Conservation (phyloP, 2,888 invertebrate species). For the Poecilus cupreus region DNA sequence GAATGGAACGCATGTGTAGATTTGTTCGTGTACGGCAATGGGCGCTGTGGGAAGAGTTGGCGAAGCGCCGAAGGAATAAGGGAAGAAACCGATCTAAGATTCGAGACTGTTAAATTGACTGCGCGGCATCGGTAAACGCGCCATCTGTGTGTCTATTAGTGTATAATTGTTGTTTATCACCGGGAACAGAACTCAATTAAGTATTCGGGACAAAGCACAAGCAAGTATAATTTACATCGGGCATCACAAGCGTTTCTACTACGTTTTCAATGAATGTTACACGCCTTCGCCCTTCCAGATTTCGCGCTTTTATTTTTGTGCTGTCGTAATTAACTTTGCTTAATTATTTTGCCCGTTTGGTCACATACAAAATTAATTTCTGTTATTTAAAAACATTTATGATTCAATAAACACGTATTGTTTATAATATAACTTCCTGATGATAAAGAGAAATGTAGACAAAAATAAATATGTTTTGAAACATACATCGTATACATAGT, state of each 20-base stretch:
- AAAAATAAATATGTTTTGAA: too few species aligned
- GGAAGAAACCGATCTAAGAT: constrained; percentile 62
- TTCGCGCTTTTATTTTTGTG: not conserved
- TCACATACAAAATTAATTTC: too few species aligned
- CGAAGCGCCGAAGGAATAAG: constrained; percentile 27
- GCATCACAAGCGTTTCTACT: constrained; percentile 12
- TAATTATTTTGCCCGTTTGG: too few species aligned
- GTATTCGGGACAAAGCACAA: constrained; percentile 63
- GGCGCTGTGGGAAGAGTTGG: not conserved
- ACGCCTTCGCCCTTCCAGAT: not conserved
- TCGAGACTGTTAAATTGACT: constrained; percentile 51
- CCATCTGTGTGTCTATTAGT: constrained; percentile 67
- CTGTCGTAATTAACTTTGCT: not conserved
- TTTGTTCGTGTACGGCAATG: not conserved
- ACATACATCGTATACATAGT: too few species aligned
- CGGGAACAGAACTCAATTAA: constrained; percentile 66
- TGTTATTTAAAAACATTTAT: too few species aligned
- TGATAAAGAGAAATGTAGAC: too few species aligned
- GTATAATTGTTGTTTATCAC: constrained; percentile 69
- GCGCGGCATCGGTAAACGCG: constrained; percentile 49
- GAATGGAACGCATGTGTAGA: not conserved
- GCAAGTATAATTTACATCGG: constrained; percentile 63
- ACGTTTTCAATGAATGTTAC: not conserved
- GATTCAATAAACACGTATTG: too few species aligned
- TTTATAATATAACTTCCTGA: too few species aligned